Evolutionary conservation across 2,113 vertebrate genomes (phyloP), one percentile per base, ranked within the genome.

Genomic region (Ciconia boyciana): DNA sequence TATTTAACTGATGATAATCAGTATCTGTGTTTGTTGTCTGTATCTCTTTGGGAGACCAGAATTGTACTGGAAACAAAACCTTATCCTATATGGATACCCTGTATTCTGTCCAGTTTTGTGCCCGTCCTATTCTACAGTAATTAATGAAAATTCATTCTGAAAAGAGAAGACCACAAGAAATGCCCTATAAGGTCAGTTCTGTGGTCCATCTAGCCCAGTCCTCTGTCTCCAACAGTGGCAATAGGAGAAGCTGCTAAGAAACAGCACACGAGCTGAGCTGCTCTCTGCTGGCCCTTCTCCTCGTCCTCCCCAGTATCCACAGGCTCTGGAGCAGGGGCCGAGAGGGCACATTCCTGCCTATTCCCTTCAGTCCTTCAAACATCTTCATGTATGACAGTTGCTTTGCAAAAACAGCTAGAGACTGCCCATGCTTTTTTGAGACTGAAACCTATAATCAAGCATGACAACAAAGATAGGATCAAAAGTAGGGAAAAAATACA

Each of bases 231-330:
- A 65, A 10, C 7, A 64, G 29, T 19, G 62, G 48, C 65, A 79
- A 10, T 2, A 57, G 31, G 54, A 93, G 62, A 44, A 77, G 24
- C 21, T 76, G 28, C 24, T 61, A 83, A 43, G 36, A n/a, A 69
- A 86, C 24, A 57, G 5, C 41, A 34, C 5, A 2, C 5, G 41
- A 88, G 24, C 36, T 20, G 32, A 80, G 28, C 10, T 1, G 0
- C 15, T 44, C 15, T 55, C 51, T 49, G 20, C 21, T 32, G 29
- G 12, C 10, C 52, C 6, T 64, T 79, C n/a, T 66, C 29, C 34
- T 64, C 0, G 0, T 26, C 6, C 7, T 52, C 14, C 60, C 13
- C 34, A 46, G 10, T 11, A 80, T 7, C 10, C 28, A 32, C 5
- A 39, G 7, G 8, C 24, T 22, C 72, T 54, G 46, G 4, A 83